phyloP scores from a whole-genome alignment of 1,140 invertebrate species.

The Meloidogyne floridensis region DNA sequence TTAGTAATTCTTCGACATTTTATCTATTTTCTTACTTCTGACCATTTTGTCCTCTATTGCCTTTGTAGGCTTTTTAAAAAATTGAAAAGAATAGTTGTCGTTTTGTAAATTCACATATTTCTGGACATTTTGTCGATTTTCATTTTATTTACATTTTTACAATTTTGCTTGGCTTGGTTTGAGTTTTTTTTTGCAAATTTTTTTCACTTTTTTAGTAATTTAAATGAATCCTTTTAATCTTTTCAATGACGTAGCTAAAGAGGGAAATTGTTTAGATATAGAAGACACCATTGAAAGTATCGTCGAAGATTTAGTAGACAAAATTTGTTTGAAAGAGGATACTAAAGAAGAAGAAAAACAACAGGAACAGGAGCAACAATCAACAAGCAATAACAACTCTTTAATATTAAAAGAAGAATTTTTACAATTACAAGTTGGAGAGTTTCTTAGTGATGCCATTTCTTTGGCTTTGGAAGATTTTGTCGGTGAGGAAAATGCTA shows the following conservation, averaged over 20 bases:
- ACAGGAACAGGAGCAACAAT: neutral
- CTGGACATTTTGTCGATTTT: no score
- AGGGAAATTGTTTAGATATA: neutral
- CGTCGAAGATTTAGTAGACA: neutral
- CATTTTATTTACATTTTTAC: no score
- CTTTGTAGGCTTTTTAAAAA: no score
- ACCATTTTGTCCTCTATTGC: no score
- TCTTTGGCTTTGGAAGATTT: slow-evolving; percentile 1
- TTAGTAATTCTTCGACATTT: no score
- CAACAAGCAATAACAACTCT: neutral
- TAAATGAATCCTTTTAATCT: neutral
- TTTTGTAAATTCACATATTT: no score
- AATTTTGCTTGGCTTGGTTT: no score
- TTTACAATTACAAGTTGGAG: neutral
- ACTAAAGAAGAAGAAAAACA: neutral
- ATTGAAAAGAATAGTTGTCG: no score
- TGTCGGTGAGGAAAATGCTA: neutral
- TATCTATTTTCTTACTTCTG: no score
- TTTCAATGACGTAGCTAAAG: no score
- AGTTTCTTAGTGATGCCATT: slow-evolving; percentile 2
- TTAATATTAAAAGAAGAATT: neutral
- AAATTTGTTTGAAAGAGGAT: neutral
- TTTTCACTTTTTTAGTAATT: neutral
- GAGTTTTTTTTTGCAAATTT: no score
- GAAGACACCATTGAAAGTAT: neutral